A percentile compares a stretch with the other conserved stretches of the same genome.
Evolutionary conservation across 2,113 vertebrate genomes (phyloP).

Genomic region (Eubucco bourcierii): DNA sequence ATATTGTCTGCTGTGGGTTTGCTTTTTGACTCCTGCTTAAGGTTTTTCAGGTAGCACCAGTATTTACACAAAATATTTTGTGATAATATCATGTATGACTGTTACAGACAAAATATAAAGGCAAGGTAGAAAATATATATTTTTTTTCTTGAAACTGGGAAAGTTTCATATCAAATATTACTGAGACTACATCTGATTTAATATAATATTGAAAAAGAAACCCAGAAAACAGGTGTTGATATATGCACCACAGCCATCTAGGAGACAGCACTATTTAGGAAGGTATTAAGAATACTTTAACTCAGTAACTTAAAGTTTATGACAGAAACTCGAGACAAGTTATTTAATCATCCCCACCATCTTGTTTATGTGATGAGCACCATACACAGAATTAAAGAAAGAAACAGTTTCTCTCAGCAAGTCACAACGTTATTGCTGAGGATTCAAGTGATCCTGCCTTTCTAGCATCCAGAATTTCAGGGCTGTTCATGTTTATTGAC

Average conservation of each 20-base stretch:
- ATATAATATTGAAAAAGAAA: neutral
- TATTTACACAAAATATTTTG: neutral
- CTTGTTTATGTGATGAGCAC: neutral
- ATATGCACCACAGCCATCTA: neutral
- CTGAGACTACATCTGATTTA: neutral
- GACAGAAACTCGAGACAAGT: neutral
- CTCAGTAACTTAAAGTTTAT: neutral
- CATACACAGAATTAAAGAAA: neutral
- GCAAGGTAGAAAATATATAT: neutral
- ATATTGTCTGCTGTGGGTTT: neutral
- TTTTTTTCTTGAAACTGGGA: neutral
- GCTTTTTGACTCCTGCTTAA: neutral
- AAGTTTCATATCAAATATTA: neutral
- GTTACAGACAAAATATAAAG: neutral
- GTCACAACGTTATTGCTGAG: neutral
- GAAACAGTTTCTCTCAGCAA: neutral
- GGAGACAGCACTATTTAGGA: neutral
- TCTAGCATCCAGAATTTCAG: neutral
- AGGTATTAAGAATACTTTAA: neutral
- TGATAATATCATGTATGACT: no score
- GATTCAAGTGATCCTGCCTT: neutral
- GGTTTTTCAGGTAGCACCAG: neutral
- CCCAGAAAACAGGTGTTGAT: neutral
- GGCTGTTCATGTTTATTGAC: neutral
- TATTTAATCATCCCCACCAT: neutral